Percentiles rank a stretch among this genome's conserved stretches.
Conservation (phyloP, 2,797 vertebrate species). For the Tachyglossus aculeatus region DNA sequence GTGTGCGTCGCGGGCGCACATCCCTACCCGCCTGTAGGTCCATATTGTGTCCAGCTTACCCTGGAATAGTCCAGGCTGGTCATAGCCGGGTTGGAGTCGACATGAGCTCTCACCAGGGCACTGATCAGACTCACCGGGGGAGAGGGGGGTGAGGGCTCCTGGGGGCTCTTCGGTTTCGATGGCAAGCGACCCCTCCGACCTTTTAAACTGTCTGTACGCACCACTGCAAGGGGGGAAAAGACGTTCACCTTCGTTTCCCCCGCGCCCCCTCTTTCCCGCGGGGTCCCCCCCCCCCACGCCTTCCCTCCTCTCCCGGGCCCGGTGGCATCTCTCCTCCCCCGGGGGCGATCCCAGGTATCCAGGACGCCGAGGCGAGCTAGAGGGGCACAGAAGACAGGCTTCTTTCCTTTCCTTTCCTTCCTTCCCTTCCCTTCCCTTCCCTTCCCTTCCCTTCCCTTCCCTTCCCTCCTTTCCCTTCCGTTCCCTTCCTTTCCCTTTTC, state of each 20-base stretch:
- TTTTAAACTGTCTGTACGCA: constrained; percentile 96
- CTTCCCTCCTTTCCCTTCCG: too few relatives aligned
- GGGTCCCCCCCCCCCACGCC: background rate
- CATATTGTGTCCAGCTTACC: constrained; percentile 80
- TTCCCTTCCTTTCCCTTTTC: too few relatives aligned
- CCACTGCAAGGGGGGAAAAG: constrained; percentile 79
- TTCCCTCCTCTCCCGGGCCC: rapidly evolving
- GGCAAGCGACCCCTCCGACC: constrained; percentile 96
- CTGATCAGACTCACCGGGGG: constrained; percentile 97
- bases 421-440: too few relatives aligned
- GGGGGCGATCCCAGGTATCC: too few relatives aligned
- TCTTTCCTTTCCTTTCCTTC: too few relatives aligned
- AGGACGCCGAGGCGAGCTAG: too few relatives aligned
- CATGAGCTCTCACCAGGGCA: constrained; percentile 95
- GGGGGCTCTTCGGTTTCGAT: constrained; percentile 98
- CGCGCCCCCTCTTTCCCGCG: background rate
- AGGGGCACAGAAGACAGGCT: too few relatives aligned
- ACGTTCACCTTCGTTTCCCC: background rate
- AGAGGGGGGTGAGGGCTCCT: constrained; percentile 93
- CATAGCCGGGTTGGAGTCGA: constrained; percentile 98
- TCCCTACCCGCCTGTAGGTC: constrained; percentile 24
- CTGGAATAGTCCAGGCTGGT: constrained; percentile 97
- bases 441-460: too few relatives aligned
- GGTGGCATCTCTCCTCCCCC: too few relatives aligned
- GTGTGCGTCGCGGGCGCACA: background rate